Evolutionary conservation across 2,888 invertebrate species (phyloP).

Genomic region (Latrodectus elegans): DNA sequence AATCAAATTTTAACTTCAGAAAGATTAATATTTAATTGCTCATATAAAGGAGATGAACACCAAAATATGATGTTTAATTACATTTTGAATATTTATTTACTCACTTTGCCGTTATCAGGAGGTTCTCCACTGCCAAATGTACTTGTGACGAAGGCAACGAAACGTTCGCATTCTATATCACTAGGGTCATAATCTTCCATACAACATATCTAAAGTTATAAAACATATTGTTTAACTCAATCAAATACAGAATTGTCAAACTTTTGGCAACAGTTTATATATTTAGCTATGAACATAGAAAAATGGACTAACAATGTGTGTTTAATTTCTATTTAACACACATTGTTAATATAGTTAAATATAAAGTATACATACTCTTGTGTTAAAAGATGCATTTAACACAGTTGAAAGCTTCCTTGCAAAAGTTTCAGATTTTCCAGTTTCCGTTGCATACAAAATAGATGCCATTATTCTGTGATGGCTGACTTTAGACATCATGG

Average conservation of each 20-base stretch:
- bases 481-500: conserved; percentile 92
- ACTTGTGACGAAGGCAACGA: conserved; percentile 91
- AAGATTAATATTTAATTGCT: too few relatives aligned
- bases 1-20: too few relatives aligned
- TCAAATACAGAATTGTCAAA: too few relatives aligned
- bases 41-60: too few relatives aligned
- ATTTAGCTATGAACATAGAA: too few relatives aligned
- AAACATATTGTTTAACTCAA: too few relatives aligned
- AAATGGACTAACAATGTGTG: too few relatives aligned
- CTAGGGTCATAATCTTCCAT: conserved; percentile 96
- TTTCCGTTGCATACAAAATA: conserved; percentile 94
- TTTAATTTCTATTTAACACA: too few relatives aligned
- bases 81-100: neutral
- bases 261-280: too few relatives aligned
- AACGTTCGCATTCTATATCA: conserved; percentile 92
- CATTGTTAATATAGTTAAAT: too few relatives aligned
- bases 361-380: conserved; percentile 82
- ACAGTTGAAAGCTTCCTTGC: conserved; percentile 93
- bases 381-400: conserved; percentile 94
- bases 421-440: conserved; percentile 95
- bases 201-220: conserved; percentile 83
- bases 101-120: conserved; percentile 92
- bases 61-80: too few relatives aligned
- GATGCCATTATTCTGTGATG: conserved; percentile 95
- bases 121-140: conserved; percentile 98